Conservation (phyloP, 2,113 vertebrate genomes). For the Chloropsis hardwickii region DNA sequence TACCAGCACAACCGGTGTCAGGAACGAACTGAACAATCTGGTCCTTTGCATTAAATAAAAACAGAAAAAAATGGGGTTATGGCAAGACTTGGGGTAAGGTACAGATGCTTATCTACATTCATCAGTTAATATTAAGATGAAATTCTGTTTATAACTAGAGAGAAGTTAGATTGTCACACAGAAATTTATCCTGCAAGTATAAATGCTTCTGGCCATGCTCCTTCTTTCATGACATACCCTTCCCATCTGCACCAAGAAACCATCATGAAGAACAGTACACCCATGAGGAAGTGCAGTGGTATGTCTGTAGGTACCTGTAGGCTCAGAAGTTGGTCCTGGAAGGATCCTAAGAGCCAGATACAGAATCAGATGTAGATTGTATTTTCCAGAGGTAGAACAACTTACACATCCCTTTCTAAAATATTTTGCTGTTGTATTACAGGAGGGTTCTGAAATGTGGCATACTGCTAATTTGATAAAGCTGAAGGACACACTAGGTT, state of each 20-base stretch:
- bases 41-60: neutral
- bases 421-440: neutral
- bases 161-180: neutral
- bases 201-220: neutral
- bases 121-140: neutral
- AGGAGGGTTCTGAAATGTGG: neutral
- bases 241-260: neutral
- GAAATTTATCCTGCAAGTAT: neutral
- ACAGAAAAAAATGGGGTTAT: neutral
- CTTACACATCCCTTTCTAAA: neutral
- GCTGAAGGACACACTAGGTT: neutral
- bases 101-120: neutral
- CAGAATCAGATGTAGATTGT: neutral
- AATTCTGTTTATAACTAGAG: neutral
- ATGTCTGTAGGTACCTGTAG: neutral
- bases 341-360: neutral
- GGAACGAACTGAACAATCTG: neutral
- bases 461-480: neutral
- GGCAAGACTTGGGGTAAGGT: neutral
- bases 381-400: neutral
- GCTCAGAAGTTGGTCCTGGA: neutral
- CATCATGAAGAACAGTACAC: neutral
- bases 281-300: fast-evolving
- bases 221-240: neutral
- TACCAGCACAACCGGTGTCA: neutral